Evolutionary conservation across 2,113 vertebrate species (phyloP).

Genomic region (Tichodroma muraria): DNA sequence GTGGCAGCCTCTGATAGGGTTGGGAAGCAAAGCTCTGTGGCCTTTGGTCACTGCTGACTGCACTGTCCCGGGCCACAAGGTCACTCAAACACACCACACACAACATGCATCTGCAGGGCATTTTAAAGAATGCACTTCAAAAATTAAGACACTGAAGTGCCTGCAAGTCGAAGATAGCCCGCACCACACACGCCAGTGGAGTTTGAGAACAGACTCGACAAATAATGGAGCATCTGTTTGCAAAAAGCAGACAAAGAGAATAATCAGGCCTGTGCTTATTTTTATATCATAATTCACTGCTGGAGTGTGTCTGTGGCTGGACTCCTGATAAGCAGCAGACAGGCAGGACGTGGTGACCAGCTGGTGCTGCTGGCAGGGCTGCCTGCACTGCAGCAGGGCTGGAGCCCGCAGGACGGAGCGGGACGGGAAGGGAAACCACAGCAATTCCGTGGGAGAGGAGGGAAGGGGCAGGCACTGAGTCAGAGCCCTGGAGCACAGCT

Average conservation of each 20-base stretch:
- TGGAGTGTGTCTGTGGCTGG: neutral
- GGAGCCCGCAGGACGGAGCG: neutral
- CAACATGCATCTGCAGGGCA: neutral
- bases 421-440: neutral
- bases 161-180: neutral
- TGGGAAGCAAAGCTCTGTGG: neutral
- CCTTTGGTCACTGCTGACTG: neutral
- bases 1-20: accelerated
- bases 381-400: neutral
- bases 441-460: accelerated
- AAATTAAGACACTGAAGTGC: neutral
- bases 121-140: neutral
- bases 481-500: accelerated
- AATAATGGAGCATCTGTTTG: conserved; percentile 50
- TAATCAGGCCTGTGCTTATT: conserved; percentile 22
- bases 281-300: conserved; percentile 31
- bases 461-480: neutral
- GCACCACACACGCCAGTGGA: accelerated
- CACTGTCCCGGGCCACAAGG: neutral
- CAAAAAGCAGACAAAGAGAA: conserved; percentile 34
- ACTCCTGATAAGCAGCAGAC: conserved; percentile 22
- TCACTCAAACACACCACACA: accelerated
- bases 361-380: conserved; percentile 32
- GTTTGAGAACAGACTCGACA: neutral
- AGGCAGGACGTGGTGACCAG: neutral